A percentile compares a stretch with the other conserved stretches of the same genome.
phyloP scores from a whole-genome alignment of 30 jellyfish, hydroid and myxozoan species.

The Hydractinia symbiolongicarpus region DNA sequence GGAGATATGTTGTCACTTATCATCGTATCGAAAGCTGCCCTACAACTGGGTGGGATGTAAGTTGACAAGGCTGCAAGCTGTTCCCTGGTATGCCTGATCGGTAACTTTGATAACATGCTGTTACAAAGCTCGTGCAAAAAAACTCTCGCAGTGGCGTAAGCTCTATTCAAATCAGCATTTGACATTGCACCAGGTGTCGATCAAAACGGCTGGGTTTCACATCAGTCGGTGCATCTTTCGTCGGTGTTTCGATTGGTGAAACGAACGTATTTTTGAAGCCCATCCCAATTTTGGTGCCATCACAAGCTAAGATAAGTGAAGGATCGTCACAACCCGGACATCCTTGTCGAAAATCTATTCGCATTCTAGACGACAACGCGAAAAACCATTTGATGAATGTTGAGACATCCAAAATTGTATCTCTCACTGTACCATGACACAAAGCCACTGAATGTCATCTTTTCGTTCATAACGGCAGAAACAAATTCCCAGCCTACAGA shows the following conservation, averaged over 20 bases:
- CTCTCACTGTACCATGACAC: too few species aligned
- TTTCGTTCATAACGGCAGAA: slow-evolving; percentile 8
- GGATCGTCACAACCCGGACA: neutral
- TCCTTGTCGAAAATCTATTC: neutral
- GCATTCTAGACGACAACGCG: too few species aligned
- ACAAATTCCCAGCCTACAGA: slow-evolving; percentile 26
- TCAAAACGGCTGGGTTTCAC: neutral
- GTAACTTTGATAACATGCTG: too few species aligned
- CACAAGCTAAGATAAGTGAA: slow-evolving; percentile 10
- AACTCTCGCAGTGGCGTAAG: too few species aligned
- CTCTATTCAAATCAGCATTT: too few species aligned
- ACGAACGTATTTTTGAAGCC: slow-evolving; percentile 20
- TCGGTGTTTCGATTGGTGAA: slow-evolving; percentile 21
- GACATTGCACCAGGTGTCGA: too few species aligned
- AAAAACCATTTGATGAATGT: slow-evolving; percentile 19
- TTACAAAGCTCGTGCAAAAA: too few species aligned
- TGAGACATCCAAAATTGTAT: neutral
- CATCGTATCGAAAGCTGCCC: too few species aligned
- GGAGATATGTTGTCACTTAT: too few species aligned
- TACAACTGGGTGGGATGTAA: too few species aligned
- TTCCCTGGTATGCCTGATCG: too few species aligned
- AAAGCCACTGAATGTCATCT: neutral
- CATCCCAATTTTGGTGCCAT: slow-evolving; percentile 19
- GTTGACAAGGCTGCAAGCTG: too few species aligned
- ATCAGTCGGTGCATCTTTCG: neutral